Percentiles rank a stretch among this genome's conserved stretches.
phyloP scores from a whole-genome alignment of 2,888 invertebrate genomes.

The Carcina quercana region DNA sequence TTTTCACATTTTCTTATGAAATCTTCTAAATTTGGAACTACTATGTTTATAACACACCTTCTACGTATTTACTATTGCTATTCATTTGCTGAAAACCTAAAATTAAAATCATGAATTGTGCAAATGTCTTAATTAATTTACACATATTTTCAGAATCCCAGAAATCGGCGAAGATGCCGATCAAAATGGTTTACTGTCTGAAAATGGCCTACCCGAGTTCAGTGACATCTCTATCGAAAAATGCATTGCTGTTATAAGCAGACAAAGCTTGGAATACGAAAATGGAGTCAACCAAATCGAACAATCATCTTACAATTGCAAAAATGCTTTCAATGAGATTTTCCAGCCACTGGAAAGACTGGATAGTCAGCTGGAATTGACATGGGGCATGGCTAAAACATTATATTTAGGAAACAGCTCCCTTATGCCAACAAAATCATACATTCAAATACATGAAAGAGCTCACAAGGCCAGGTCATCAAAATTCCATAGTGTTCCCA shows the following conservation, averaged over 20 bases:
- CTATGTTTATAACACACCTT: too few species aligned
- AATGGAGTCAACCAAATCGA: constrained; percentile 82
- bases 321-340: constrained; percentile 79
- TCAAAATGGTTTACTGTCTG: constrained; percentile 82
- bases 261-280: constrained; percentile 88
- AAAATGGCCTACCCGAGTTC: constrained; percentile 86
- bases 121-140: constrained; percentile 1
- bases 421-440: constrained; percentile 85
- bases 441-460: constrained; percentile 85
- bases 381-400: constrained; percentile 91
- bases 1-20: too few species aligned
- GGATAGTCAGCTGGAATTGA: constrained; percentile 83
- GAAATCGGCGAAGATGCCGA: constrained; percentile 90
- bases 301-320: constrained; percentile 46
- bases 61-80: too few species aligned
- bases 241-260: constrained; percentile 89
- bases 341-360: constrained; percentile 84
- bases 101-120: too few species aligned
- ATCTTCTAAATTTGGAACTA: too few species aligned
- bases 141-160: constrained; percentile 78
- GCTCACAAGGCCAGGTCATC: constrained; percentile 82
- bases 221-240: constrained; percentile 86
- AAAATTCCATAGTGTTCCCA: constrained; percentile 81
- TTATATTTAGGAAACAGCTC: constrained; percentile 86
- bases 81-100: too few species aligned